Conservation (phyloP, 2,797 vertebrate species). For the Phrynocephalus guinanensis region DNA sequence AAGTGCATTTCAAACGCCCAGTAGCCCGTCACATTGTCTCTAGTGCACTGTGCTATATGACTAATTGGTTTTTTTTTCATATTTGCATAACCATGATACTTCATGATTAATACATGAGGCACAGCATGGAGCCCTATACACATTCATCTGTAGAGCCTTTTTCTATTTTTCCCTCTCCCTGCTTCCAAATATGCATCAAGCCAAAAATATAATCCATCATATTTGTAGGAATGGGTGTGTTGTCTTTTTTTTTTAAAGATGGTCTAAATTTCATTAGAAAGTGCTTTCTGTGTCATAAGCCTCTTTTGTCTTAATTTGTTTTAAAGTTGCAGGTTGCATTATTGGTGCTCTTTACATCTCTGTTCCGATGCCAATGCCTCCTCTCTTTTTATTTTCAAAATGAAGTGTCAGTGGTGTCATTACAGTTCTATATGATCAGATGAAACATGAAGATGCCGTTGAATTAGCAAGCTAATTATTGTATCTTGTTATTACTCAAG, state of each 20-base stretch:
- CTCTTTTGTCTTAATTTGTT: constrained; percentile 43
- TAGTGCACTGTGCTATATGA: constrained; percentile 72
- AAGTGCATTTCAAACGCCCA: constrained; percentile 76
- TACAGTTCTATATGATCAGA: constrained; percentile 31
- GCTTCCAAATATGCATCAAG: constrained; percentile 59
- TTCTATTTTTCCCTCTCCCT: not conserved
- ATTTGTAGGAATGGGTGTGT: constrained; percentile 44
- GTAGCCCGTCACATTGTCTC: constrained; percentile 77
- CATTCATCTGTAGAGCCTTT: constrained; percentile 59
- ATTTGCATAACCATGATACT: constrained; percentile 78
- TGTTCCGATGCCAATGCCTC: constrained; percentile 18
- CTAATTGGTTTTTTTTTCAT: constrained; percentile 75
- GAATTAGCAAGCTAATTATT: constrained; percentile 62
- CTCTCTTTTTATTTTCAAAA: constrained; percentile 48
- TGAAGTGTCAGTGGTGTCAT: constrained; percentile 15
- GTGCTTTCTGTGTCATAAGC: constrained; percentile 36
- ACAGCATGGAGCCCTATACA: constrained; percentile 68
- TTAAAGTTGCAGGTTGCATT: constrained; percentile 40
- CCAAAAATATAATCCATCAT: constrained; percentile 52
- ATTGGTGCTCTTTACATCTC: constrained; percentile 9
- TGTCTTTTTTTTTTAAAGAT: constrained; percentile 40
- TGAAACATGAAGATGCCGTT: constrained; percentile 47
- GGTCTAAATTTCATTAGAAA: constrained; percentile 47
- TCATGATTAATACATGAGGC: constrained; percentile 82
- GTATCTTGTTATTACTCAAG: constrained; percentile 45